Base-by-base conservation (phyloP, 2,888 invertebrate species). In the Melanophora roralis region DNA sequence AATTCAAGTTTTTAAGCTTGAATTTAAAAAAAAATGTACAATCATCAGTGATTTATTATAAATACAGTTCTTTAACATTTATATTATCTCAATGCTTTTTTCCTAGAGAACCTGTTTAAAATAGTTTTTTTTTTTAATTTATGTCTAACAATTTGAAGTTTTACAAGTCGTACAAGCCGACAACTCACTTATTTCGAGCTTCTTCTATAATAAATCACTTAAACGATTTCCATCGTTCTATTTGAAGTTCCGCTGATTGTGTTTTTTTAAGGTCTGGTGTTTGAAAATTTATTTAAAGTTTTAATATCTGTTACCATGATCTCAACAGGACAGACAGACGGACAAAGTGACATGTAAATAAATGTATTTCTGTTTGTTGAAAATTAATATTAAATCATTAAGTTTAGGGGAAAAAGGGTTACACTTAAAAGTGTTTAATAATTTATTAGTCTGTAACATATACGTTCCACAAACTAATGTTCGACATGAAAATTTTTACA, bases 171-270 rank as follows among this genome's bases (percentile, higher is more conserved):
- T 19, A 49, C 21, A 40, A 12, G 55, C 47, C 68, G 73, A 76
- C 57, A 76, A 78, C 45, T 75, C 32, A 74, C 40, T 80, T 65
- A 27, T 27, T 59, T 43, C 19, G 19, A 53, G 47, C 51, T 69
- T 49, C 45, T 51, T 53, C 34, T 51, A 38, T 55, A 62, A 80
- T 76, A 76, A 80, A 80, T 80, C 72, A 75, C 32, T 19, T 4
- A 32, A 74, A 69, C 53, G 36, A 27, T 23, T 9, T 57, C 49
- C 49, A 34, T 40, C 32, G 7, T 19, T 43, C 5, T 40, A 45
- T 45, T 40, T 21, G 27, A 43, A 71, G 69, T 71, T 79, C 78
- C 78, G 69, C 64, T 65, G 21, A n/a, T 51, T 53, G 16, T 68
- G n/a, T n/a, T n/a, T 64, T 43, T 19, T 7, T 21, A 9, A 16